Conservation (phyloP, 30 jellyfish, hydroid and myxozoan species). For the Hydra vulgaris region DNA sequence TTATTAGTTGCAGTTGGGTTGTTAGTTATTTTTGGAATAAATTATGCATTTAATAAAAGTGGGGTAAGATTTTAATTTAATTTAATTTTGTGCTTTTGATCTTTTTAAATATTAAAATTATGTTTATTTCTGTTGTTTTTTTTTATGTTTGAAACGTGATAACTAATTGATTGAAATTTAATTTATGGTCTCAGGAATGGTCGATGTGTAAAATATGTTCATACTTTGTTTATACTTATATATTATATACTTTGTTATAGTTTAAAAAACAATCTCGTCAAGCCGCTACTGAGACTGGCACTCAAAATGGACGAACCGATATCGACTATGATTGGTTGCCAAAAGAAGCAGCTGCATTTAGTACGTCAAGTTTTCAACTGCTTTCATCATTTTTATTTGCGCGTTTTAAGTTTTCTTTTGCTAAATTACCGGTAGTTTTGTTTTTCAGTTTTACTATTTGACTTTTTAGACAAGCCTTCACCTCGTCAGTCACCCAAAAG, state of each 20-base stretch:
- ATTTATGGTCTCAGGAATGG: too few relatives aligned
- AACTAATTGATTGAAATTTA: too few relatives aligned
- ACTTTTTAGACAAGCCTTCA: conserved; percentile 36
- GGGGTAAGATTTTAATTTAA: conserved; percentile 20
- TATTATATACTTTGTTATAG: conserved; percentile 30
- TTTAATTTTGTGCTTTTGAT: conserved; percentile 5
- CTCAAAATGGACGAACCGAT: conserved; percentile 47
- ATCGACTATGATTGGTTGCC: conserved; percentile 89
- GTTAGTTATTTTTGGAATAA: conserved; percentile 61
- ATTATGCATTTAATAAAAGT: conserved; percentile 43
- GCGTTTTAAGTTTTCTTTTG: neutral
- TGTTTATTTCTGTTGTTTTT: neutral
- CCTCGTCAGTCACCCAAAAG: conserved; percentile 85
- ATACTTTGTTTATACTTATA: too few relatives aligned
- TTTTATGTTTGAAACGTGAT: neutral
- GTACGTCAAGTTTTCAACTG: conserved; percentile 28
- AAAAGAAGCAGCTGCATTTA: conserved; percentile 64
- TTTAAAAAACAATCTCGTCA: conserved; percentile 36
- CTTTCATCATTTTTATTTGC: neutral
- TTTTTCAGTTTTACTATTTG: neutral
- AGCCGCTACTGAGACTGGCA: conserved; percentile 67
- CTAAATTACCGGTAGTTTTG: neutral
- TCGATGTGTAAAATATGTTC: too few relatives aligned
- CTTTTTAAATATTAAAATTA: neutral
- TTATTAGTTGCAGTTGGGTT: conserved; percentile 67